Percentiles rank a stretch among this genome's conserved stretches.
Evolutionary conservation across 2,888 invertebrate genomes (phyloP).

Genomic region (Eupithecia centaureata): DNA sequence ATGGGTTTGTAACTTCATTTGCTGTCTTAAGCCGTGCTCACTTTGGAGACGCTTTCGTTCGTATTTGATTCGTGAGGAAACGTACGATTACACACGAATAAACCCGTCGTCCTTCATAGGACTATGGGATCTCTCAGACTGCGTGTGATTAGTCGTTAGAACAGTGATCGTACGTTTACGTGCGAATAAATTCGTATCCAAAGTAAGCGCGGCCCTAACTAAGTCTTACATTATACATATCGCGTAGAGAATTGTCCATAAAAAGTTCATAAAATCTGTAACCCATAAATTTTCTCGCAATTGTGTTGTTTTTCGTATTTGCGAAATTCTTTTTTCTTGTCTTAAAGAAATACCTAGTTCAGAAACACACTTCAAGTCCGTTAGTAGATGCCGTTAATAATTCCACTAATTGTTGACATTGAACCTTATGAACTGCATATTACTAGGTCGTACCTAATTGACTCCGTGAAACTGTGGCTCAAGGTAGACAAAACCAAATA

Average conservation of each 20-base stretch:
- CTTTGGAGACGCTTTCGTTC: no score
- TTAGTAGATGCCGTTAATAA: slow-evolving; percentile 22
- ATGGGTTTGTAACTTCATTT: neutral
- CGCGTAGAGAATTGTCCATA: neutral
- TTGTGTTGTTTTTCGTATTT: neutral
- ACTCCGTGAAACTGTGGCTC: neutral
- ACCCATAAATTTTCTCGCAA: neutral
- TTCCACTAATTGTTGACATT: slow-evolving; percentile 55
- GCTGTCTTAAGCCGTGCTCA: no score
- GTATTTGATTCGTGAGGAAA: no score
- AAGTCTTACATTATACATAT: neutral
- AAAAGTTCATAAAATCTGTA: neutral
- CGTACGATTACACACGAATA: no score
- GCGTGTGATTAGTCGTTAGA: no score
- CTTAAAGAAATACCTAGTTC: neutral
- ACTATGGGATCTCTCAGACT: no score
- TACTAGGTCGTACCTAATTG: slow-evolving; percentile 27
- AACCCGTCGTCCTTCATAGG: no score
- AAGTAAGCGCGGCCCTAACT: no score
- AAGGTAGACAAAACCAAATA: neutral
- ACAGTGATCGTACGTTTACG: no score
- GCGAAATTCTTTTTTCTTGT: neutral
- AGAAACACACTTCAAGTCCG: neutral
- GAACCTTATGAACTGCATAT: slow-evolving; percentile 50
- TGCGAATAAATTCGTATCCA: no score